Conservation (phyloP, 2,797 vertebrate genomes). For the Bradypodion ventrale region DNA sequence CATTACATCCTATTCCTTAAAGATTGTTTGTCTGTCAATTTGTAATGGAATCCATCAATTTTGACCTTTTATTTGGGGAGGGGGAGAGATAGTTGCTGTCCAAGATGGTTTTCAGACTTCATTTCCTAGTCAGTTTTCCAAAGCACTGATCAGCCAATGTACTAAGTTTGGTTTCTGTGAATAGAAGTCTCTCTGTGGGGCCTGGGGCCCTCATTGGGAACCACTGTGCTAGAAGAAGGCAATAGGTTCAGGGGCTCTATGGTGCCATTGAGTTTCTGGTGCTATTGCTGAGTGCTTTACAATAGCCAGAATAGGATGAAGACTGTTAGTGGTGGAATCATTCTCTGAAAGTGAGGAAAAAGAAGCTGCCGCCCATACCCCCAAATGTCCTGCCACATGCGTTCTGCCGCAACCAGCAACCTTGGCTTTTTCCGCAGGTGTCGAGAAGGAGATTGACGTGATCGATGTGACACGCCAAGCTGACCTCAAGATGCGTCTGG, state of each 20-base stretch:
- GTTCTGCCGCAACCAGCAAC: not conserved
- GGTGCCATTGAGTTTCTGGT: not conserved
- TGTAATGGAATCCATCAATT: not conserved
- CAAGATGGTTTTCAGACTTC: too few relatives aligned
- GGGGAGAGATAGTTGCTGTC: not conserved
- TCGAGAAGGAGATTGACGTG: conserved; percentile 92
- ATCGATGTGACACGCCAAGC: conserved; percentile 92
- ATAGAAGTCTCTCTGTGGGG: too few relatives aligned
- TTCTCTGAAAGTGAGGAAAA: not conserved
- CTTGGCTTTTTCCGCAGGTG: conserved; percentile 73
- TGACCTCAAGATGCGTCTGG: conserved; percentile 90
- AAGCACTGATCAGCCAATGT: too few relatives aligned
- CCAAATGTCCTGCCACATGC: not conserved
- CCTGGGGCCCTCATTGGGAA: too few relatives aligned
- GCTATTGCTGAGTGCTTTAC: not conserved
- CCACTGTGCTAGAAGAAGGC: too few relatives aligned
- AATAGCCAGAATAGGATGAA: too few relatives aligned
- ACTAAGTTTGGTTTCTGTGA: too few relatives aligned
- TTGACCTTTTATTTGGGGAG: not conserved
- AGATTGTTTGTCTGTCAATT: not conserved
- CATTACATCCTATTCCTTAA: not conserved
- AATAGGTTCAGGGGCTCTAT: not conserved
- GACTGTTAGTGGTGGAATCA: not conserved
- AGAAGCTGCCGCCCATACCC: not conserved
- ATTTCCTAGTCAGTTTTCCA: too few relatives aligned